Evolutionary conservation across 1,140 invertebrate genomes (phyloP), one percentile per base, ranked within the genome.

Genomic region (Macrobrachium nipponense): DNA sequence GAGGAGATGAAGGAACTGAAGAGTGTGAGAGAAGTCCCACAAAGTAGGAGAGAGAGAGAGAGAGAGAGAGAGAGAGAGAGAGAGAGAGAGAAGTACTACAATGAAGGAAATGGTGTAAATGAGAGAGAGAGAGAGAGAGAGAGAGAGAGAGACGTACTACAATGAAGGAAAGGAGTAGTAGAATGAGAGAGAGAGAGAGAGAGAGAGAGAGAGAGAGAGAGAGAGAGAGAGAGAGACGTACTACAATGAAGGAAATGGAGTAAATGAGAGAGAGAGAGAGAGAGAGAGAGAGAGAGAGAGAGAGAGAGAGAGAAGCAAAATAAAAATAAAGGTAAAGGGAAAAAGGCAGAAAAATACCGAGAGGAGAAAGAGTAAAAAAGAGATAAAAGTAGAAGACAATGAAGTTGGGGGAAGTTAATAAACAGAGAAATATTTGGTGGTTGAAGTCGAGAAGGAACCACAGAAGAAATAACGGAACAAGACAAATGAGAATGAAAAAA

Each of bases 191-290:
- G 43, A 18, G 43, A 75, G 58, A 20, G 51, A 51, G 20, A 51
- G 51, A 51, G 58, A 51, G 20, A 51, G 51, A 51, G 17, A 51
- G 20, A 51, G 51, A 20, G 58, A 51, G 20, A 20, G 20, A n/a
- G 27, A 77, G 75, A 77, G 51, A 58, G 27, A 77, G 75, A 77
- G 76, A 59, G n/a, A 59, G n/a, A 59, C n/a, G 58, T 58, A 59
- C 18, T 23, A n/a, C n/a, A n/a, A n/a, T n/a, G n/a, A n/a, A n/a
- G n/a, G n/a, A n/a, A n/a, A n/a, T n/a, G n/a, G n/a, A n/a, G n/a
- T n/a, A n/a, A n/a, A n/a, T n/a, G n/a, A n/a, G 20, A 58, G n/a
- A 59, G n/a, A n/a, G 76, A 78, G 5, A 27, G 76, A 60, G n/a
- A 51, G n/a, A 44, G 58, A 18, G 23, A 12, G 12, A 44, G 59